A percentile compares a stretch with the other conserved stretches of the same genome.
These are phyloP conservation scores for Eulemur macaco DNA, from an alignment of 2,113 vertebrate genomes.

Conservation along the genomic window DNA sequence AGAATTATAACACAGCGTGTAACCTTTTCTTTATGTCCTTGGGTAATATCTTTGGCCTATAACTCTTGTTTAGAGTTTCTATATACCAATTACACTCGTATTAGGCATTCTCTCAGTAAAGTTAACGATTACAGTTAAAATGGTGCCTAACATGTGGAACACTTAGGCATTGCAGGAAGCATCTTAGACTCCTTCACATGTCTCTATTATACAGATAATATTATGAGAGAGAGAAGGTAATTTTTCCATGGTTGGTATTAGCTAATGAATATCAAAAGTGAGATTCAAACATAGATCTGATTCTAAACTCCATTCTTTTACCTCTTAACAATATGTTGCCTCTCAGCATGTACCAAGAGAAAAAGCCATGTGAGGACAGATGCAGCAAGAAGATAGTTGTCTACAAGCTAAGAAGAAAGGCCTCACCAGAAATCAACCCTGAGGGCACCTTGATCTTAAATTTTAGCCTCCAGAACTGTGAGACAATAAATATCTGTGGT, in stretches of 20 bases:
- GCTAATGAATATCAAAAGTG: background rate
- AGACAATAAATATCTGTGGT: background rate
- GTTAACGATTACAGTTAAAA: background rate
- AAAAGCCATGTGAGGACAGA: background rate
- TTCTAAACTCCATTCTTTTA: background rate
- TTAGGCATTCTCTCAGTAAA: background rate
- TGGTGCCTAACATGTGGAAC: background rate
- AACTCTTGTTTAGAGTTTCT: background rate
- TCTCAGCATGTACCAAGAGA: background rate
- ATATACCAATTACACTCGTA: background rate
- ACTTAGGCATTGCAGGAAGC: background rate
- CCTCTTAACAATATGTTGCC: background rate
- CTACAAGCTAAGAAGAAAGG: background rate
- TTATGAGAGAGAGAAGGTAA: background rate
- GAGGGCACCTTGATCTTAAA: background rate
- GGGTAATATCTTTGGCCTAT: background rate
- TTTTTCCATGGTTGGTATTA: background rate
- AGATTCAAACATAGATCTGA: background rate
- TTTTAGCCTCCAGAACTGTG: background rate
- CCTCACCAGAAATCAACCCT: background rate
- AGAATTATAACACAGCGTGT: background rate
- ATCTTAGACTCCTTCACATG: background rate
- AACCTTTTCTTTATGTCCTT: background rate
- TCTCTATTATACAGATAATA: background rate
- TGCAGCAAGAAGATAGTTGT: background rate